Base-by-base conservation (phyloP, 2,113 vertebrate species). In the Ptychochromis oligacanthus region DNA sequence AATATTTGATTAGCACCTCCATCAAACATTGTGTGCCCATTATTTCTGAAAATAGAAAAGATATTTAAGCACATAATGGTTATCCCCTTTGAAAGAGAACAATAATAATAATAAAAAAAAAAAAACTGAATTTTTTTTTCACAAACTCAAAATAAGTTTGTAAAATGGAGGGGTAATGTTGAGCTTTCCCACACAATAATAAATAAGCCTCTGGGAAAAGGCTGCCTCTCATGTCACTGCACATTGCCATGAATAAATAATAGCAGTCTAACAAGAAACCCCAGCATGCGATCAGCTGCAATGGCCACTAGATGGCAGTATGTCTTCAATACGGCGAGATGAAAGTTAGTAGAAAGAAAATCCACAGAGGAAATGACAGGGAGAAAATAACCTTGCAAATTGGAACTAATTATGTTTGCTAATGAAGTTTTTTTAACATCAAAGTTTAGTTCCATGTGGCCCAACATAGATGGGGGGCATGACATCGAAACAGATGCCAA, bases 251-350 rank as follows among this genome's bases (percentile, higher is more conserved):
- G 76, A 90, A 88, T 89, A 84, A 90, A 60, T 88, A 72, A 81
- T 67, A 57, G 0, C 7, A 61, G 62, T 34, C 49, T 80, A 83
- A 83, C 49, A 40, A 79, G 15, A 75, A 28, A 3, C 4, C 6
- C 3, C 15, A 12, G 34, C 52, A 24, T 93, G 90, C 81, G 88
- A 82, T 28, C 3, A n/a, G 26, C 59, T 4, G 6, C 61, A 54
- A 5, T 26, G 56, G 10, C 74, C 95, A 94, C 91, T 92, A 95
- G 95, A 93, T 95, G 91, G 88, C 90, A 90, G 72, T 94, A 75
- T 81, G 91, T 58, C 78, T 83, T 82, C 79, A 43, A 56, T 88
- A 89, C 1, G 12, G 10, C 7, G 49, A n/a, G 24, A 46, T n/a
- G 64, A 40, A 59, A 17, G 52, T 5, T 24, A 38, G 12, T 7